Evolutionary conservation across 2,113 vertebrate genomes (phyloP), one percentile per base, ranked within the genome.

Genomic region (Platichthys stellatus): DNA sequence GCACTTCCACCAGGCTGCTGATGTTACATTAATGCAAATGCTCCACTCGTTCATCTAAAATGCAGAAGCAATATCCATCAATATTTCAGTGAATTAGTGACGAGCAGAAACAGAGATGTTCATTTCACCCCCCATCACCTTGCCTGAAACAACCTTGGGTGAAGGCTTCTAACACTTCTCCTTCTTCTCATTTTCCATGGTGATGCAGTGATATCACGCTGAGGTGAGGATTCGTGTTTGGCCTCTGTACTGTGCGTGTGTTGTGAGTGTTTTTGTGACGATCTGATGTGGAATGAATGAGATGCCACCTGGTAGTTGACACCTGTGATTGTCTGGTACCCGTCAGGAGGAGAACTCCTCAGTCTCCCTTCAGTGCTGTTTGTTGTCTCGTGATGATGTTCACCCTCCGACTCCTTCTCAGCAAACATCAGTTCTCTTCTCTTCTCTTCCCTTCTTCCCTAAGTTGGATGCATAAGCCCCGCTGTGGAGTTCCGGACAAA

Each of bases 381-480:
- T 51, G 75, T 79, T 67, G 80, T 86, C 26, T 74, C 17, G 69
- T 72, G 69, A 66, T 63, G 61, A 8, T 69, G 66, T 78, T 75
- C 75, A n/a, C 38, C 60, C 47, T 7, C 4, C 20, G 51, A 56
- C 28, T 11, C 38, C 10, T 56, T 23, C n/a, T 24, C 9, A 49
- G 57, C 56, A 56, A 72, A 77, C 38, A 43, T 61, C 20, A 31
- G 49, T 61, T 45, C 9, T 45, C 58, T 43, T 26, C 58, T 76
- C 64, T 38, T 40, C 38, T 72, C 24, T 49, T 40, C 45, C 64
- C 38, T 45, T 62, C 3, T 26, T 26, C 35, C 26, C 20, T 88
- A 88, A 99, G 98, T 80, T 99, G 98, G 98, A 99, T 99, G 98
- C 98, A 97, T 89, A 98, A 94, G 69, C 98, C 98, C 68, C 95